A percentile compares a stretch with the other conserved stretches of the same genome.
Evolutionary conservation across 2,888 invertebrate genomes (phyloP).

Genomic region (Brassicogethes aeneus): DNA sequence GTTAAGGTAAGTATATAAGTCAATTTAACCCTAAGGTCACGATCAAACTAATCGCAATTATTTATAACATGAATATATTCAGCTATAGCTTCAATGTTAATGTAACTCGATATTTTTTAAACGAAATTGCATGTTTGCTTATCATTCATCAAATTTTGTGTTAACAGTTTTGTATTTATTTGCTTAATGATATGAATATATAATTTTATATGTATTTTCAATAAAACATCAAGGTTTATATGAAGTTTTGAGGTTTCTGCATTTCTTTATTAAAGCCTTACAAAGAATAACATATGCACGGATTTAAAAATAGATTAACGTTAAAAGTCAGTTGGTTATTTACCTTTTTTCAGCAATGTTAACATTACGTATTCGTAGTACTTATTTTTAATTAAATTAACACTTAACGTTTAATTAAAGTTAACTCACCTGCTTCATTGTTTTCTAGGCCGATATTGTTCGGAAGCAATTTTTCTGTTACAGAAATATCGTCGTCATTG

Average conservation of each 20-base stretch:
- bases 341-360: not conserved
- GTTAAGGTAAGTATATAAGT: slow-evolving; percentile 6
- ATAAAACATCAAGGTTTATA: no score
- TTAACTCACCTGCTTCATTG: slow-evolving; percentile 14
- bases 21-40: no score
- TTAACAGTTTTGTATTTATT: slow-evolving; percentile 5
- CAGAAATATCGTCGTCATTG: slow-evolving; percentile 29
- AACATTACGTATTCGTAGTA: not conserved
- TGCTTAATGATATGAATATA: not conserved
- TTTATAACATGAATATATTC: no score
- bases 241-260: not conserved
- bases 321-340: no score
- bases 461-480: slow-evolving; percentile 28
- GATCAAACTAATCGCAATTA: no score
- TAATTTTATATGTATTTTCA: not conserved
- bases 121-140: no score
- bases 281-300: not conserved
- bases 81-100: no score
- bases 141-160: no score
- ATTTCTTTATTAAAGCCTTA: not conserved
- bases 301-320: not conserved
- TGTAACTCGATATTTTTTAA: no score
- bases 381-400: not conserved
- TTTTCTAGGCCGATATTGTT: slow-evolving; percentile 14
- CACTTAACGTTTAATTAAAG: slow-evolving; percentile 2